Evolutionary conservation across 2,888 invertebrate species (phyloP), one percentile per base, ranked within the genome.

Genomic region (Pegoplata infirma): DNA sequence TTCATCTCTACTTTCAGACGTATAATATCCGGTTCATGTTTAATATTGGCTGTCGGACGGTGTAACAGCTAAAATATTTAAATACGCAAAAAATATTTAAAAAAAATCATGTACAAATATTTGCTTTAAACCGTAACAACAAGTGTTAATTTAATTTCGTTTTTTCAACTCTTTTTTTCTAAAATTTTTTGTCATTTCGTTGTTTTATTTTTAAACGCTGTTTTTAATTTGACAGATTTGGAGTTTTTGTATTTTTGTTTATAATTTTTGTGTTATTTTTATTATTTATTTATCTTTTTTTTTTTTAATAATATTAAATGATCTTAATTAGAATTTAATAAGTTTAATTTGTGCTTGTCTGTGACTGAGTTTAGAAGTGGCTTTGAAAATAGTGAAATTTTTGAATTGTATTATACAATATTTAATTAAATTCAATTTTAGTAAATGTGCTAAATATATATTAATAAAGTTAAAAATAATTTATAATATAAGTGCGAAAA

Each of bases 251-350:
- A 10, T 32, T 32, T 32, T 12, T 10, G 6, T 28, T 7, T 28
- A 28, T 4, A 28, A 28, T 28, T 28, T n/a, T n/a, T n/a, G n/a
- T n/a, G n/a, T n/a, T n/a, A n/a, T n/a, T n/a, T n/a, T n/a, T n/a
- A n/a, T n/a, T n/a, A n/a, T n/a, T n/a, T n/a, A n/a, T n/a, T n/a
- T n/a, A n/a, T n/a, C n/a, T 32, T 32, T 7, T 5, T 32, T 8
- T 32, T 10, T 6, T 61, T 40, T 21, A 6, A 25, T 56, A 17
- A 36, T 21, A 19, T 40, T 21, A 58, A 59, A 68, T 36, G 1
- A 36, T 51, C 21, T n/a, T 69, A 68, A 51, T 68, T 68, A 51
- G 5, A 25, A 44, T 69, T 58, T 59, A 69, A 51, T 69, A 47
- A 40, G 40, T 51, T 44, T 59, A 51, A 51, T 69, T 51, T 16